Conservation (phyloP, 2,888 invertebrate species). For the Drepanosiphum platanoidis region DNA sequence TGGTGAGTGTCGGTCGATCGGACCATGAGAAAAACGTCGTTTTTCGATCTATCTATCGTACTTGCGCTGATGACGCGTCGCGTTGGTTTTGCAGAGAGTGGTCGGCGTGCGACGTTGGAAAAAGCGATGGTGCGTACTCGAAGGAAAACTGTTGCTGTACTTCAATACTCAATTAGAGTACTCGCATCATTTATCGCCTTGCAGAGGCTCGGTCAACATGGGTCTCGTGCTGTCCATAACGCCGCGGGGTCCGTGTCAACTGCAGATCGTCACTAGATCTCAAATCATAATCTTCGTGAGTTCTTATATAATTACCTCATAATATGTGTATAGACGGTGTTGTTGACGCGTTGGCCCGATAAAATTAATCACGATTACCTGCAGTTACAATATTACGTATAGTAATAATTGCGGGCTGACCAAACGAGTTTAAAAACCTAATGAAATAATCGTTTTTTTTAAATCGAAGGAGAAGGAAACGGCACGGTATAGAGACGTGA, state of each 20-base stretch:
- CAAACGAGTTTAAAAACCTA: no score
- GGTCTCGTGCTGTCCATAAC: slow-evolving; percentile 69
- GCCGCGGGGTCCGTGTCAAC: slow-evolving; percentile 66
- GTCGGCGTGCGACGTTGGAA: slow-evolving; percentile 67
- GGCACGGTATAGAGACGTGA: no score
- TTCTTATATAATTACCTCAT: slow-evolving; percentile 51
- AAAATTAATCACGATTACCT: not conserved
- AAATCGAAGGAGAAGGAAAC: no score
- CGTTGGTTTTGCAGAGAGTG: slow-evolving; percentile 12
- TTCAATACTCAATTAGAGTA: slow-evolving; percentile 71
- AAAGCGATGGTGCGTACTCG: slow-evolving; percentile 71
- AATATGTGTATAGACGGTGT: not conserved
- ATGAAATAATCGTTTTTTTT: no score
- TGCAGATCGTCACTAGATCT: slow-evolving; percentile 69
- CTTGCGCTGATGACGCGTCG: no score
- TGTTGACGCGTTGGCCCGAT: not conserved
- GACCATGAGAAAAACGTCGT: no score
- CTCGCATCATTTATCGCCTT: slow-evolving; percentile 69
- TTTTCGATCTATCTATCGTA: no score
- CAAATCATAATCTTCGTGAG: slow-evolving; percentile 69
- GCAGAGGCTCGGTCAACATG: slow-evolving; percentile 70
- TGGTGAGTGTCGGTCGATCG: slow-evolving; percentile 69
- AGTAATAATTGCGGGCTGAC: no score
- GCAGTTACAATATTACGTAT: no score
- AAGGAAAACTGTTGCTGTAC: slow-evolving; percentile 70